Conservation (phyloP, 2,888 invertebrate genomes). For the Aleiodes testaceus region DNA sequence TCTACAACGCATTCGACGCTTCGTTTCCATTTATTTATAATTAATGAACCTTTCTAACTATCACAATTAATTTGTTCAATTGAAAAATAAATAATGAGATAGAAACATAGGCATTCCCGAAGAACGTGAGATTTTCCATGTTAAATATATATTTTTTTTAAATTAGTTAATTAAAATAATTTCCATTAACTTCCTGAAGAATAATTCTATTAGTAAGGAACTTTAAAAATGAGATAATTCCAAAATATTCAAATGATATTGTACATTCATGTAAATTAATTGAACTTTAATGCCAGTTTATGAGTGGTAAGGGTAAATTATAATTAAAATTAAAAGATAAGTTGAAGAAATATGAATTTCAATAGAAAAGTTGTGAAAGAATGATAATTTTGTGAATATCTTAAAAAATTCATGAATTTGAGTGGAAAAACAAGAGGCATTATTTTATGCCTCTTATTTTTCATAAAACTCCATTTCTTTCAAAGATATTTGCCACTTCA, state of each 20-base stretch:
- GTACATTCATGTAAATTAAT: constrained; percentile 68
- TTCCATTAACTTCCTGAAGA: neutral
- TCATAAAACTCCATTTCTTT: no score
- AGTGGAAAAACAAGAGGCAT: no score
- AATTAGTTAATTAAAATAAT: constrained; percentile 4
- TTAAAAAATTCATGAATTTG: neutral
- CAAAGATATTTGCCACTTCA: no score
- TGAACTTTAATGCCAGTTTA: constrained; percentile 64
- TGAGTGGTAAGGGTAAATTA: constrained; percentile 39
- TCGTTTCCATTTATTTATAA: constrained; percentile 31
- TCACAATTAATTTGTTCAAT: constrained; percentile 2
- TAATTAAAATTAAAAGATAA: constrained; percentile 28
- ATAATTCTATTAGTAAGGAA: neutral
- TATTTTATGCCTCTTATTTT: no score
- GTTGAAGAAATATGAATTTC: constrained; percentile 8
- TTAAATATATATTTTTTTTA: neutral
- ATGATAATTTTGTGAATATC: neutral
- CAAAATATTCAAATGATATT: constrained; percentile 44
- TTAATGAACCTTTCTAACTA: constrained; percentile 28
- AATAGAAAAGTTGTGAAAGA: neutral
- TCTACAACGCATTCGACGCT: constrained; percentile 38
- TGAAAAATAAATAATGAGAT: neutral
- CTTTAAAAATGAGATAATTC: constrained; percentile 30
- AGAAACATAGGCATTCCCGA: constrained; percentile 14
- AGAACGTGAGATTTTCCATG: constrained; percentile 8